Percentiles rank a stretch among this genome's conserved stretches.
These are phyloP conservation scores for Rallus limicola DNA, from an alignment of 2,113 vertebrate genomes.

Conservation along the genomic window DNA sequence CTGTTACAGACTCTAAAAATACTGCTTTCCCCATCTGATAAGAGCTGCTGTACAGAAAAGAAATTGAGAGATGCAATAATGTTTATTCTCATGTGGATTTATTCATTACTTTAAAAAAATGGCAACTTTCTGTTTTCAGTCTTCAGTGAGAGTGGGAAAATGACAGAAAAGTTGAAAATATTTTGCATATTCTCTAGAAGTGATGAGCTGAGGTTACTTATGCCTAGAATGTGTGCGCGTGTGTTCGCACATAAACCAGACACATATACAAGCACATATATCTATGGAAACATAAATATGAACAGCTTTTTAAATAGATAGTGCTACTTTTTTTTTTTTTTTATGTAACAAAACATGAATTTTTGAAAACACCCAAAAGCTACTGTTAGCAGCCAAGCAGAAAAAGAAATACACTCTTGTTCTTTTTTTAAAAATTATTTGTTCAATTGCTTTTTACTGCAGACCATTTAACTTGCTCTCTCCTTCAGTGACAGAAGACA, in stretches of 20 bases:
- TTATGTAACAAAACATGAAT: not conserved
- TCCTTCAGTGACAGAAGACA: constrained; percentile 24
- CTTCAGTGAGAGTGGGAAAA: not conserved
- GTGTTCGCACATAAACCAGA: not conserved
- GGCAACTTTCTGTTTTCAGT: not conserved
- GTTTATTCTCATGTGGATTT: not conserved
- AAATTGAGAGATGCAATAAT: not conserved
- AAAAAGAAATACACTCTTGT: not conserved
- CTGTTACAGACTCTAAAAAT: not conserved
- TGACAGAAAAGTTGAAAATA: not conserved
- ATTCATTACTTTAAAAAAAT: not conserved
- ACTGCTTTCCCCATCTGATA: not conserved
- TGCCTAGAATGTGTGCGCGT: not conserved
- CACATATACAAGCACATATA: too few species aligned
- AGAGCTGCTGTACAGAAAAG: not conserved
- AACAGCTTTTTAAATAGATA: not conserved
- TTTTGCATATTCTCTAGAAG: not conserved
- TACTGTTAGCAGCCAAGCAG: not conserved
- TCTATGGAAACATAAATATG: not conserved
- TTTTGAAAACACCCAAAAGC: not conserved
- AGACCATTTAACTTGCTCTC: constrained; percentile 49
- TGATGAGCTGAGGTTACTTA: not conserved
- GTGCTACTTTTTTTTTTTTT: not conserved
- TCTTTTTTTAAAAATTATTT: not conserved
- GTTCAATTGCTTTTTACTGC: constrained; percentile 21